Evolutionary conservation across 2,797 vertebrate species (phyloP).

Genomic region (Muscicapa striata): DNA sequence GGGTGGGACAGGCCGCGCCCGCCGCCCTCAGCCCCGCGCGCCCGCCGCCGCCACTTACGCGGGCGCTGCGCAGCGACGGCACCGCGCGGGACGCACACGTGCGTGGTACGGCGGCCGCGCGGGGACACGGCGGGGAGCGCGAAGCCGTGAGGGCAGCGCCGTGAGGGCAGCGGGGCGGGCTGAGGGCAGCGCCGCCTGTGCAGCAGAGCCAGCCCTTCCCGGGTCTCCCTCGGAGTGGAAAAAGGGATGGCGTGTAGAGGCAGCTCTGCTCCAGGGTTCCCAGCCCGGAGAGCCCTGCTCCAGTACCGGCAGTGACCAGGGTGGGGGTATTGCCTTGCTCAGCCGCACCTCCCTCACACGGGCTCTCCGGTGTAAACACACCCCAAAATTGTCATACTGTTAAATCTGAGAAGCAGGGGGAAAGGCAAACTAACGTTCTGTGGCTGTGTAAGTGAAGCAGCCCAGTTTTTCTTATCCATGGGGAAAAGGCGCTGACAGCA

Average conservation of each 20-base stretch:
- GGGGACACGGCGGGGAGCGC: not conserved
- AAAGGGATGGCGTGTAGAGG: not conserved
- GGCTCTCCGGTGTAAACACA: too few relatives aligned
- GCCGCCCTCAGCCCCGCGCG: not conserved
- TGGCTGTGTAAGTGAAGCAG: accelerated
- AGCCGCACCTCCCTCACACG: accelerated
- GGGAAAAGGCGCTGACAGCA: accelerated
- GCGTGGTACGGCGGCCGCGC: not conserved
- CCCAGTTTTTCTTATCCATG: accelerated
- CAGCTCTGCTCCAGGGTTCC: not conserved
- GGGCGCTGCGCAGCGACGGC: not conserved
- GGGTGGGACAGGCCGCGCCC: not conserved
- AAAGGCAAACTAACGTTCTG: accelerated
- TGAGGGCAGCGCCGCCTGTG: not conserved
- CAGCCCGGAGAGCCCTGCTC: not conserved
- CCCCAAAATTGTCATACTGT: accelerated
- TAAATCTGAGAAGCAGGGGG: accelerated
- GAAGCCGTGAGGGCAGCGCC: not conserved
- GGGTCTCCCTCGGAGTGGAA: accelerated
- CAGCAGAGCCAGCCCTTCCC: not conserved
- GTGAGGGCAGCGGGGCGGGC: not conserved
- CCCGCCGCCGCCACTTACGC: not conserved
- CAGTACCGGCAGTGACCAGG: not conserved
- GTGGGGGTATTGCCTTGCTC: not conserved
- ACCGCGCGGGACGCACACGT: not conserved